phyloP scores from a whole-genome alignment of 2,113 vertebrate genomes.

The Upupa epops region DNA sequence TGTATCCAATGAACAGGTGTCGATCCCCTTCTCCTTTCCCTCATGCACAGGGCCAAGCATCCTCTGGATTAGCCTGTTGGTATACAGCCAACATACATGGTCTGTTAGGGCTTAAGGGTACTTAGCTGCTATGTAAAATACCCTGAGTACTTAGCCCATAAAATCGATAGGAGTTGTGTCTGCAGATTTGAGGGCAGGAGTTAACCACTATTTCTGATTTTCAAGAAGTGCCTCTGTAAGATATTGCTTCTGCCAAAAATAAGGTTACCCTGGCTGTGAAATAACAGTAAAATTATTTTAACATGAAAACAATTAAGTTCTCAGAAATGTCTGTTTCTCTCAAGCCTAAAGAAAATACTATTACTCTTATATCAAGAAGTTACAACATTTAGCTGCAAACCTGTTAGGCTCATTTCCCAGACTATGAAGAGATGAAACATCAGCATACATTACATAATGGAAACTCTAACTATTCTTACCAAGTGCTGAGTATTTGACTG shows the following conservation, averaged over 20 bases:
- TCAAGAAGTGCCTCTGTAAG: not conserved
- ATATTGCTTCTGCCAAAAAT: not conserved
- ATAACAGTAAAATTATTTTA: not conserved
- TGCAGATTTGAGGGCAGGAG: not conserved
- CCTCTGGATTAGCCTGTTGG: constrained; percentile 46
- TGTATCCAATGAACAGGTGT: not conserved
- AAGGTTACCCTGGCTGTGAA: not conserved
- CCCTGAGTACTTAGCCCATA: constrained; percentile 31
- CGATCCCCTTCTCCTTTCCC: not conserved
- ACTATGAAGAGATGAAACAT: not conserved
- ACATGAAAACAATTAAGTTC: not conserved
- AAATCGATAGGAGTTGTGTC: constrained; percentile 10
- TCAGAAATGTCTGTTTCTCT: not conserved
- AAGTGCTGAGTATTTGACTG: not conserved
- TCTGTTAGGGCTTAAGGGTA: constrained; percentile 33
- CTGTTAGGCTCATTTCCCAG: not conserved
- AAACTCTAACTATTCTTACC: not conserved
- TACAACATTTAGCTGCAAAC: not conserved
- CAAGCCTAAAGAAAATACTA: not conserved
- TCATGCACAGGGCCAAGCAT: not conserved
- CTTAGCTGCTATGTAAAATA: constrained; percentile 54
- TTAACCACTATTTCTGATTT: not conserved
- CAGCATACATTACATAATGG: not conserved
- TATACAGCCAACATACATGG: constrained; percentile 25
- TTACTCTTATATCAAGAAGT: not conserved